Evolutionary conservation across 2,888 invertebrate genomes (phyloP).

Genomic region (Gonocerus acuteangulatus): DNA sequence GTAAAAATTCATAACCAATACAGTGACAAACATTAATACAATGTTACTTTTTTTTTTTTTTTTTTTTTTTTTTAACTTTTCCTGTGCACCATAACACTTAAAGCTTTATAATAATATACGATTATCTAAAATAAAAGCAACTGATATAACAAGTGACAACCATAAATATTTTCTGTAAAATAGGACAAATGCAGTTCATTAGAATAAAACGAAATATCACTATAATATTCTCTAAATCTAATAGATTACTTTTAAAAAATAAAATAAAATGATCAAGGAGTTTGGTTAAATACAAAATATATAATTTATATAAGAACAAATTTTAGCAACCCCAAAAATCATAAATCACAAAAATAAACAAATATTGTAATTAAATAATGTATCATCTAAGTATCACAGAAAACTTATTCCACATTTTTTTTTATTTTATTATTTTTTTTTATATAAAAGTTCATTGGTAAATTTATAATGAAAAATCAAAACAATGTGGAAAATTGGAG

Average conservation of each 20-base stretch:
- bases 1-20: too few relatives aligned
- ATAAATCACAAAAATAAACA: constrained; percentile 19
- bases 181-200: background rate
- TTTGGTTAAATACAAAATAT: constrained; percentile 5
- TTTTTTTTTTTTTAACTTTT: background rate
- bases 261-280: constrained; percentile 13
- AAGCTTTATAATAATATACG: background rate
- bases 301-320: constrained; percentile 3
- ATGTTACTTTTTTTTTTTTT: too few relatives aligned
- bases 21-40: too few relatives aligned
- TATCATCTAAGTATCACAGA: constrained; percentile 35
- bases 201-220: constrained; percentile 17
- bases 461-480: constrained; percentile 15
- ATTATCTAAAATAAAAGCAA: background rate
- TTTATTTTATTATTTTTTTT: background rate
- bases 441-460: constrained; percentile 8
- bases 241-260: background rate
- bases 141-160: background rate
- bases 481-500: constrained; percentile 8
- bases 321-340: constrained; percentile 17
- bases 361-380: constrained; percentile 19
- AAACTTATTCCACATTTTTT: constrained; percentile 25
- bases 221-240: constrained; percentile 11
- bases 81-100: background rate
- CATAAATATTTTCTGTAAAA: background rate